A percentile compares a stretch with the other conserved stretches of the same genome.
phyloP scores from a whole-genome alignment of 2,797 vertebrate genomes.

The Rhinella marina region DNA sequence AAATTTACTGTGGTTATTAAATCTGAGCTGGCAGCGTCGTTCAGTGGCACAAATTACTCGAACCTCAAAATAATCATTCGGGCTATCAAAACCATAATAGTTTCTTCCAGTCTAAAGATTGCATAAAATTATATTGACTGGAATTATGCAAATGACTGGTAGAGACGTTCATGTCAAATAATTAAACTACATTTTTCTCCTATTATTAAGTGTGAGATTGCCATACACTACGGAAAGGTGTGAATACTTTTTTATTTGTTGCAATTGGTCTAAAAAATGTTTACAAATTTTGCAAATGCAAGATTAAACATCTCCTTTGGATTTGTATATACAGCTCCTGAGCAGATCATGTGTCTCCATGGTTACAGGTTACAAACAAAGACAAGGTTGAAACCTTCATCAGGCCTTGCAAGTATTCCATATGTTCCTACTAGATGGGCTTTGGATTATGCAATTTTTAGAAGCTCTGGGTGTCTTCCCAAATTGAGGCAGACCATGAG shows the following conservation, averaged over 20 bases:
- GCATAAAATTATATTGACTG: slow-evolving; percentile 44
- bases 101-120: slow-evolving; percentile 22
- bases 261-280: not conserved
- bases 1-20: not conserved
- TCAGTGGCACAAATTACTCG: not conserved
- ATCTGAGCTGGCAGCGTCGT: slow-evolving; percentile 16
- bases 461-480: too few species aligned
- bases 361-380: not conserved
- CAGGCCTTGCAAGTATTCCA: not conserved
- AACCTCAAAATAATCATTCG: slow-evolving; percentile 23
- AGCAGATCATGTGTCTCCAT: not conserved
- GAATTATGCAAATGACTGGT: slow-evolving; percentile 19
- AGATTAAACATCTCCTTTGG: not conserved
- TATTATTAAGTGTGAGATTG: not conserved
- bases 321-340: not conserved
- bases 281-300: too few species aligned
- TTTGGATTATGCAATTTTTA: too few species aligned
- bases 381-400: not conserved
- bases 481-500: too few species aligned
- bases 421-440: too few species aligned
- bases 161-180: slow-evolving; percentile 1
- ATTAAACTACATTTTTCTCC: not conserved
- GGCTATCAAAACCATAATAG: slow-evolving; percentile 35
- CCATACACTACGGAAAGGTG: not conserved
- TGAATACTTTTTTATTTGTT: not conserved